A percentile compares a stretch with the other conserved stretches of the same genome.
These are phyloP conservation scores for Schizotus pectinicornis DNA, from an alignment of 2,888 invertebrate genomes.

Conservation along the genomic window DNA sequence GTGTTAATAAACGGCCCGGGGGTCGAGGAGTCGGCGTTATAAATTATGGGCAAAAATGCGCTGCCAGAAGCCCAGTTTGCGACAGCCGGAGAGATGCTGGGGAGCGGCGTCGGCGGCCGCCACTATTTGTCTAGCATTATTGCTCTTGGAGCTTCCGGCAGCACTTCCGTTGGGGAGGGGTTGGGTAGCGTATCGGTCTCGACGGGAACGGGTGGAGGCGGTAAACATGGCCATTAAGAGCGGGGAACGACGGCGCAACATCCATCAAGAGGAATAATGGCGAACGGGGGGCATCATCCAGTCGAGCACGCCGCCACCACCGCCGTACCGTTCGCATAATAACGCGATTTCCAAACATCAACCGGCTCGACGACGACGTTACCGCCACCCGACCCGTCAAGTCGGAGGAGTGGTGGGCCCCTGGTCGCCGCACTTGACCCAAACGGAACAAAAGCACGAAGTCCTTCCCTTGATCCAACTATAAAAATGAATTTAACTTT, in stretches of 20 bases:
- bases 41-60: neutral
- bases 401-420: too few relatives aligned
- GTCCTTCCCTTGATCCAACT: too few relatives aligned
- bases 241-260: neutral
- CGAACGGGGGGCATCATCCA: conserved; percentile 13
- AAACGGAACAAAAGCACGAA: too few relatives aligned
- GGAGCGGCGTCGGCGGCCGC: conserved; percentile 3
- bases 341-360: too few relatives aligned
- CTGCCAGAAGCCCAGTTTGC: too few relatives aligned
- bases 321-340: too few relatives aligned
- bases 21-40: neutral
- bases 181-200: conserved; percentile 9
- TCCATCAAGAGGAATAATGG: conserved; percentile 9
- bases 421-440: too few relatives aligned
- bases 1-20: too few relatives aligned
- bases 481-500: too few relatives aligned
- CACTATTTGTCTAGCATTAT: conserved; percentile 45
- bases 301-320: neutral
- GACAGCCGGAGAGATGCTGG: neutral
- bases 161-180: conserved; percentile 33
- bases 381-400: too few relatives aligned
- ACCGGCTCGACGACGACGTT: too few relatives aligned
- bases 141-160: conserved; percentile 41
- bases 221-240: conserved; percentile 25
- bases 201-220: conserved; percentile 4